Evolutionary conservation across 2,888 invertebrate genomes (phyloP).

Genomic region (Carpatolechia fugitivella): DNA sequence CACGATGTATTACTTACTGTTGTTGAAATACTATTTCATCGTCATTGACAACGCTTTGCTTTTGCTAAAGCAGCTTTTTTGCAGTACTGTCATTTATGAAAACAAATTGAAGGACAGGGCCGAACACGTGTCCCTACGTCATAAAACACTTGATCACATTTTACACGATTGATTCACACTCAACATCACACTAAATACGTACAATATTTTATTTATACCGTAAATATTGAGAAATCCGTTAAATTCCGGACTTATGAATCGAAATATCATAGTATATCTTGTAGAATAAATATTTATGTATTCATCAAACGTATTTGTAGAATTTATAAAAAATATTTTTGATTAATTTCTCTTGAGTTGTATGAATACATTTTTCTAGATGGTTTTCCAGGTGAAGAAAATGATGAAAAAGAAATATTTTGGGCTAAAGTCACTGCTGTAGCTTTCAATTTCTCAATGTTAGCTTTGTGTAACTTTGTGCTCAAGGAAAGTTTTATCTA

Average conservation of each 20-base stretch:
- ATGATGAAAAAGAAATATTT: slow-evolving; percentile 15
- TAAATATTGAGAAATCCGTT: slow-evolving; percentile 47
- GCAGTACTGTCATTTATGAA: slow-evolving; percentile 35
- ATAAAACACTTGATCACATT: neutral
- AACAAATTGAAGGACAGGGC: slow-evolving; percentile 5
- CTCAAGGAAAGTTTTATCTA: slow-evolving; percentile 55
- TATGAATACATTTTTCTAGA: slow-evolving; percentile 35
- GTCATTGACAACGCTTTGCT: slow-evolving; percentile 51
- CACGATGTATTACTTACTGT: slow-evolving; percentile 11
- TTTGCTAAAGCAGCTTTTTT: slow-evolving; percentile 68
- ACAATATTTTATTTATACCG: slow-evolving; percentile 2
- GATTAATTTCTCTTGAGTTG: slow-evolving; percentile 15
- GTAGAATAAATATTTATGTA: slow-evolving; percentile 13
- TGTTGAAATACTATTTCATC: slow-evolving; percentile 20
- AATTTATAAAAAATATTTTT: slow-evolving; percentile 20
- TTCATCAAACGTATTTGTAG: slow-evolving; percentile 5
- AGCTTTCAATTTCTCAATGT: slow-evolving; percentile 64
- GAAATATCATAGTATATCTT: neutral
- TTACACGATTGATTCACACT: slow-evolving; percentile 20
- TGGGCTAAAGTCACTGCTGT: slow-evolving; percentile 42
- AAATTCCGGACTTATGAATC: slow-evolving; percentile 44
- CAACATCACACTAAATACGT: slow-evolving; percentile 26
- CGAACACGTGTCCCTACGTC: slow-evolving; percentile 22
- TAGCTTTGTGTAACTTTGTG: slow-evolving; percentile 65
- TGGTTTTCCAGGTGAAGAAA: slow-evolving; percentile 68